A percentile compares a stretch with the other conserved stretches of the same genome.
Evolutionary conservation across 2,113 vertebrate species (phyloP).

Genomic region (Dasyornis broadbenti): DNA sequence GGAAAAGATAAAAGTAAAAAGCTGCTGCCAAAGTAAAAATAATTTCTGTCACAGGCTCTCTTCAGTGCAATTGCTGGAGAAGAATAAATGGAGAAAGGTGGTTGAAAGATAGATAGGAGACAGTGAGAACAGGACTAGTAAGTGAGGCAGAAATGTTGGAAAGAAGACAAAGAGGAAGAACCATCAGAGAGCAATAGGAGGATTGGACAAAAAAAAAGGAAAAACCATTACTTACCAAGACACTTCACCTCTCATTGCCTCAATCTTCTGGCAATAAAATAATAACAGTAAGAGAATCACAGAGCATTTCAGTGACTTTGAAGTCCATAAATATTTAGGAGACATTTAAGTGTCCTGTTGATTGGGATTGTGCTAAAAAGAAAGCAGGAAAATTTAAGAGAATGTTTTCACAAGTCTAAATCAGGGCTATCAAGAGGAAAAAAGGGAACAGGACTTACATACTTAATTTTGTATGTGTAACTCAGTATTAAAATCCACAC

Average conservation of each 20-base stretch:
- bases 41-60: neutral
- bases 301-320: neutral
- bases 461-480: neutral
- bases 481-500: constrained; percentile 11
- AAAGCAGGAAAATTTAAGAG: neutral
- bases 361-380: neutral
- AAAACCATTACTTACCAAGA: neutral
- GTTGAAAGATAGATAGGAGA: neutral
- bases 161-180: constrained; percentile 13
- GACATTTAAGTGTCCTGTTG: neutral
- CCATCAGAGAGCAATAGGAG: neutral
- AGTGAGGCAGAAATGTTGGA: neutral
- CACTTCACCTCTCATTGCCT: neutral
- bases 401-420: neutral
- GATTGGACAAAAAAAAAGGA: neutral
- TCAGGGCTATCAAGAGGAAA: neutral
- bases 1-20: constrained; percentile 36
- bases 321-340: constrained; percentile 29
- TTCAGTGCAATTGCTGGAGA: neutral
- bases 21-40: constrained; percentile 20
- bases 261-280: neutral
- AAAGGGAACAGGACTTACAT: neutral
- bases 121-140: neutral
- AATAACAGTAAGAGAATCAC: neutral
- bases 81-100: constrained; percentile 25